Evolutionary conservation across 1,140 invertebrate species (phyloP).

Genomic region (Physella acuta): DNA sequence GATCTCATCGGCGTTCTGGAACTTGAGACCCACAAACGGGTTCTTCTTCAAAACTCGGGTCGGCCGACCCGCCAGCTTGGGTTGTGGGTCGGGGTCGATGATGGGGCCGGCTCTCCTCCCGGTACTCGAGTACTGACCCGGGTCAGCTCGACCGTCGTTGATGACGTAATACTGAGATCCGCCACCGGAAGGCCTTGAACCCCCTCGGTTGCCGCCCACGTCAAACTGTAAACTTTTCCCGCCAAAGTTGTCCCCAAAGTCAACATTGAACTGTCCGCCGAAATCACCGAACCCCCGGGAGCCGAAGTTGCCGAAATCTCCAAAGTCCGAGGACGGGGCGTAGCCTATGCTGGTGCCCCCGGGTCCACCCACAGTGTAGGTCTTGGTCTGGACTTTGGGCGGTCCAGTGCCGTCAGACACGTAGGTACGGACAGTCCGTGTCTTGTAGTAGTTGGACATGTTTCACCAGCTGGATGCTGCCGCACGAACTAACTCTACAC

Average conservation of each 20-base stretch:
- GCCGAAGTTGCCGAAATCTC: conserved; percentile 35
- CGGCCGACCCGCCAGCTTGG: conserved; percentile 34
- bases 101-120: conserved; percentile 17
- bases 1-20: conserved; percentile 44
- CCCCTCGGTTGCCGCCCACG: conserved; percentile 31
- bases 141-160: conserved; percentile 24
- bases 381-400: conserved; percentile 42
- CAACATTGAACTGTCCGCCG: conserved; percentile 19
- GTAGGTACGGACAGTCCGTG: conserved; percentile 42
- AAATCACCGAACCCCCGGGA: conserved; percentile 26
- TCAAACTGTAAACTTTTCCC: conserved; percentile 24
- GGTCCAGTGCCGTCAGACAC: conserved; percentile 43
- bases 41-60: conserved; percentile 41
- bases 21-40: conserved; percentile 44
- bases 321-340: conserved; percentile 24
- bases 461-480: too few species aligned
- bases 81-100: conserved; percentile 21
- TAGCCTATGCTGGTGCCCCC: conserved; percentile 26
- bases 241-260: conserved; percentile 6
- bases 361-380: conserved; percentile 41
- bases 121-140: background rate
- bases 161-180: conserved; percentile 11
- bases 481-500: too few species aligned
- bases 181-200: conserved; percentile 21
- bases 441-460: conserved; percentile 27